phyloP scores from a whole-genome alignment of 2,888 invertebrate species.

The Pristionchus mayeri region DNA sequence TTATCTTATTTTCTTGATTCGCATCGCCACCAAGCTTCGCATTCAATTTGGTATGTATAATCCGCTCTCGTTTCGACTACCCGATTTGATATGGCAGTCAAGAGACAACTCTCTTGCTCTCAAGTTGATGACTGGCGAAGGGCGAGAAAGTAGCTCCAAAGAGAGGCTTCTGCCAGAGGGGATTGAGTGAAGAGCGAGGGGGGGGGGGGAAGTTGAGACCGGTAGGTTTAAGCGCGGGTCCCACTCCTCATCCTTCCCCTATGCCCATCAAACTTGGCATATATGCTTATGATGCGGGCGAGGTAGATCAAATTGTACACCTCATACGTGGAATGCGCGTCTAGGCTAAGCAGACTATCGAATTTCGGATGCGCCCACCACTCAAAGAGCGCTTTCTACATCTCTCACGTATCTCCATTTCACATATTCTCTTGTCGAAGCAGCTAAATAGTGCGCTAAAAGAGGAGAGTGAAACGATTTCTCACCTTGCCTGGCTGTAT shows the following conservation, averaged over 20 bases:
- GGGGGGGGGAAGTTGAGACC: conserved; percentile 2
- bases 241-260: not conserved
- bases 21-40: too few species aligned
- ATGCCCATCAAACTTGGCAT: conserved; percentile 33
- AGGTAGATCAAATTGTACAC: conserved; percentile 10
- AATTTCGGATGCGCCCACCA: not conserved
- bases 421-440: too few species aligned
- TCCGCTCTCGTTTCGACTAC: not conserved
- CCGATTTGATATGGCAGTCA: too few species aligned
- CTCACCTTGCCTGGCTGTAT: not conserved
- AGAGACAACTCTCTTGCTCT: not conserved
- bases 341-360: not conserved
- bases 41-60: not conserved
- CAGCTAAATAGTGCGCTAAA: too few species aligned
- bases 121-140: not conserved
- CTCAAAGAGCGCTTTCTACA: conserved; percentile 9
- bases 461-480: too few species aligned
- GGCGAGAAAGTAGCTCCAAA: not conserved
- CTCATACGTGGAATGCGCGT: too few species aligned
- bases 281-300: not conserved
- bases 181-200: conserved; percentile 13
- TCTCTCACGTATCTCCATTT: too few species aligned
- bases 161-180: not conserved
- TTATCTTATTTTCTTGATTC: too few species aligned
- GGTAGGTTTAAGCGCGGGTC: conserved; percentile 26